Evolutionary conservation across 2,113 vertebrate species (phyloP).

Genomic region (Petrocephalus microphthalmus): DNA sequence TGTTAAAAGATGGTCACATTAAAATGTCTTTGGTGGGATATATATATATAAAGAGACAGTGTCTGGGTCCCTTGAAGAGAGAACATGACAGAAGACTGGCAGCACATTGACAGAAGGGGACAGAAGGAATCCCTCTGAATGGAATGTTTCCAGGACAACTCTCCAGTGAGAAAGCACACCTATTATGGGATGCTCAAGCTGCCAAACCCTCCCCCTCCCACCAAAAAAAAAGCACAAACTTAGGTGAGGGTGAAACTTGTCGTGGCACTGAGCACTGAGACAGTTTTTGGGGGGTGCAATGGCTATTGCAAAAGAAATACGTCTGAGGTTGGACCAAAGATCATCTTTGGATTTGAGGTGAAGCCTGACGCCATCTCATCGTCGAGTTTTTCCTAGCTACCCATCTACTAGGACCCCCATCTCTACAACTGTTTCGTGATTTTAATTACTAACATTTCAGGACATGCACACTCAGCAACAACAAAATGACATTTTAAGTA

Average conservation of each 20-base stretch:
- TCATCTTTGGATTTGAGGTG: slow-evolving; percentile 24
- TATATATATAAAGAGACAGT: background rate
- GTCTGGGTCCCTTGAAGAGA: background rate
- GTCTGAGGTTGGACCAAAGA: background rate
- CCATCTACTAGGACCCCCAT: slow-evolving; percentile 13
- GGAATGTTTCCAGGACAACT: slow-evolving; percentile 56
- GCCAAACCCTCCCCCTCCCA: background rate
- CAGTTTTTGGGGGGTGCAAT: background rate
- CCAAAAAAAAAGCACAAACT: background rate
- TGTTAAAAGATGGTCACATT: slow-evolving; percentile 18
- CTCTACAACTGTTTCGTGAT: background rate
- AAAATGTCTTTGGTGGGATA: slow-evolving; percentile 61
- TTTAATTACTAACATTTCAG: slow-evolving; percentile 35
- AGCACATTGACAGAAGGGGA: slow-evolving; percentile 36
- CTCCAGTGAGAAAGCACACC: background rate
- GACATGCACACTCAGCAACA: slow-evolving; percentile 43
- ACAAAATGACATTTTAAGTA: slow-evolving; percentile 28
- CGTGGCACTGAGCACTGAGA: background rate
- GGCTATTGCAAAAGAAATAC: background rate
- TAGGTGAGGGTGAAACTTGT: background rate
- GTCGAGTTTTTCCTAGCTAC: slow-evolving; percentile 19
- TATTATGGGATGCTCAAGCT: slow-evolving; percentile 2
- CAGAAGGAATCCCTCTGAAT: slow-evolving; percentile 46
- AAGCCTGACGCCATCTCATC: slow-evolving; percentile 27
- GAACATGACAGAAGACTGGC: background rate